Evolutionary conservation across 1,140 invertebrate species (phyloP), one percentile per base, ranked within the genome.

Genomic region (Ylistrum balloti): DNA sequence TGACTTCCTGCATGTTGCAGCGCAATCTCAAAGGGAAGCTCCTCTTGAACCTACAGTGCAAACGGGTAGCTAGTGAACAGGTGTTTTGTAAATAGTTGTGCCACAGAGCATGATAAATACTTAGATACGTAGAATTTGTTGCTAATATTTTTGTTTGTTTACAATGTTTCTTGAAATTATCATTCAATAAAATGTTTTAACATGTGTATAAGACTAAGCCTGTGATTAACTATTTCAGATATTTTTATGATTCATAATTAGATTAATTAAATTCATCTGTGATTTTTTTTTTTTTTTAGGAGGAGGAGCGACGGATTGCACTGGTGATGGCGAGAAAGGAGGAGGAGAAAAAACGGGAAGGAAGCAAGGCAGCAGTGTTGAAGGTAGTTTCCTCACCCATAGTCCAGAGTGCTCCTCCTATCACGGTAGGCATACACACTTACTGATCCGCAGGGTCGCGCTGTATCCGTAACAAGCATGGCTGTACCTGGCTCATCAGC

Each of bases 271-370:
- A 74, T 1, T 28, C 5, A n/a, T 74, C 7, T 74, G 45, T 56
- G 56, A 28, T 32, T 90, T n/a, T n/a, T n/a, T n/a, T n/a, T n/a
- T n/a, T n/a, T n/a, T n/a, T 94, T 11, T 91, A 96, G 96, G 96
- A 96, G 88, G 96, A 96, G 86, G 96, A 96, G 87, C 90, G 95
- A 45, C 92, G 95, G 88, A 93, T 95, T 33, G 95, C 96, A 0
- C 91, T 94, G 20, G 94, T 95, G 5, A 95, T 95, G 95, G 95
- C 94, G 17, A 91, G 95, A 20, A 96, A 96, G 90, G 96, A 96
- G 86, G 96, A 96, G 86, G 96, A 96, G 87, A 96, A 95, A 89
- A 95, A 94, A 89, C 93, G 94, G 88, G 96, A 96, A 87, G 89
- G 93, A 74, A 95, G 94, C 85, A 96, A 95, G 89, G 92, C 94